These are phyloP conservation scores for Agrenia bidenticulata DNA, from an alignment of 2,888 invertebrate genomes.

Conservation along the genomic window DNA sequence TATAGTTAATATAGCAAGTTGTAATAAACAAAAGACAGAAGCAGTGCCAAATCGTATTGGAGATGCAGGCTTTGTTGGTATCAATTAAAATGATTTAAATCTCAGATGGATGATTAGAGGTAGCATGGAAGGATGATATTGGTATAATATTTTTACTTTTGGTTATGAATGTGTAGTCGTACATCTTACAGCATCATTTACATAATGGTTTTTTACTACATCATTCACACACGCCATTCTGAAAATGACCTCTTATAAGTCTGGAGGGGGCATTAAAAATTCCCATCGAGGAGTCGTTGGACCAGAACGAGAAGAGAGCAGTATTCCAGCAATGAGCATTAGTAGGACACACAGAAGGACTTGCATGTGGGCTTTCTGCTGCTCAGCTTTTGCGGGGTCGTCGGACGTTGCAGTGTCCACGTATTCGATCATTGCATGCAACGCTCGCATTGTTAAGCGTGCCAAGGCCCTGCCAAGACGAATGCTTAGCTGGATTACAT, in stretches of 20 bases:
- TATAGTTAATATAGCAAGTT: no score
- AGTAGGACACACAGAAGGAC: conserved; percentile 76
- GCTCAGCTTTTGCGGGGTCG: conserved; percentile 47
- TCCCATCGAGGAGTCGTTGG: conserved; percentile 47
- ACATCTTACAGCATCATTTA: background rate
- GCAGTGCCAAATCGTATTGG: no score
- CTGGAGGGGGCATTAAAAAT: conserved; percentile 50
- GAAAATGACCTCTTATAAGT: conserved; percentile 30
- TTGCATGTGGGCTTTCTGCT: conserved; percentile 62
- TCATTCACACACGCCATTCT: no score
- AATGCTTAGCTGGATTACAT: conserved; percentile 35
- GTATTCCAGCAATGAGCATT: conserved; percentile 73
- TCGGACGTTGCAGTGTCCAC: conserved; percentile 48
- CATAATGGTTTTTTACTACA: background rate
- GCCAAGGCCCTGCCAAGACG: conserved; percentile 46
- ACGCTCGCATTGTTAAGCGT: conserved; percentile 41
- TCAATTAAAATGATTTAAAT: no score
- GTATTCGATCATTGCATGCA: conserved; percentile 49
- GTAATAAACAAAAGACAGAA: no score
- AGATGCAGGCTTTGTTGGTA: no score
- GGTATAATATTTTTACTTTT: no score
- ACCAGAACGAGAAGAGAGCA: conserved; percentile 63
- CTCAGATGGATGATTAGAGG: no score
- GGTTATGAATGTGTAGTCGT: no score
- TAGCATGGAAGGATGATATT: no score